These are phyloP conservation scores for Halichondria panicea DNA, from an alignment of 37 sponge, comb jelly and placozoan genomes.

Conservation along the genomic window DNA sequence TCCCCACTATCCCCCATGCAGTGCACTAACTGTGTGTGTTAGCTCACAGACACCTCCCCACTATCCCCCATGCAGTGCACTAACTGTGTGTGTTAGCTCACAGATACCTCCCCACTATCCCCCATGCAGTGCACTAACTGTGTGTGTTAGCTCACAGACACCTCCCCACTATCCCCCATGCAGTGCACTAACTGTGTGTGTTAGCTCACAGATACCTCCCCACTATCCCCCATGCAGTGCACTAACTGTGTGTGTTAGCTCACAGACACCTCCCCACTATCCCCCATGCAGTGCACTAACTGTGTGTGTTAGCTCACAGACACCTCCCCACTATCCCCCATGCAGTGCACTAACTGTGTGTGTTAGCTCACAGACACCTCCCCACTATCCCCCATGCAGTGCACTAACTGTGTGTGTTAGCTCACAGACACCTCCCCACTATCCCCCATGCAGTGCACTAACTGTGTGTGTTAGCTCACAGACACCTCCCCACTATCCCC, in stretches of 20 bases:
- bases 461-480: not conserved
- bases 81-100: not conserved
- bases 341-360: no score
- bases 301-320: not conserved
- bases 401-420: not conserved
- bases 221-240: not conserved
- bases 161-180: not conserved
- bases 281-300: not conserved
- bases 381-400: not conserved
- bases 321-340: not conserved
- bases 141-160: no score
- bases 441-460: not conserved
- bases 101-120: not conserved
- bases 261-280: no score
- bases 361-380: no score
- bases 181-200: not conserved
- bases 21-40: no score
- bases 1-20: not conserved
- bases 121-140: no score
- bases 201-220: not conserved
- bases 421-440: not conserved
- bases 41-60: no score
- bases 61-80: not conserved
- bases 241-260: no score
- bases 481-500: not conserved